Conservation (phyloP, 2,888 invertebrate genomes). For the Philhelius pedissequus region DNA sequence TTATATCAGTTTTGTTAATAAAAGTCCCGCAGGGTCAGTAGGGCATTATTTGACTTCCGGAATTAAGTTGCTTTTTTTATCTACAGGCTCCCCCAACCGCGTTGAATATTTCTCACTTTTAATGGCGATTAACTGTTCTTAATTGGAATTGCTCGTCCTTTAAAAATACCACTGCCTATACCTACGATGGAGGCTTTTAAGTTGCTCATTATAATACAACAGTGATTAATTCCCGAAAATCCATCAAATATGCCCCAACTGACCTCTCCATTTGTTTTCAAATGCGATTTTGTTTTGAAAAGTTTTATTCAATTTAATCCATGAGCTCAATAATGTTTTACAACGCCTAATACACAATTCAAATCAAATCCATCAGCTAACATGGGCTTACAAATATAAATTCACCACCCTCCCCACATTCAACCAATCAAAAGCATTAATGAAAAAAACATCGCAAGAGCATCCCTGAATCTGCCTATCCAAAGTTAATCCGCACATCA, state of each 20-base stretch:
- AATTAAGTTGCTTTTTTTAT: no score
- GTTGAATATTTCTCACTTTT: no score
- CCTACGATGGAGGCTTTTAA: no score
- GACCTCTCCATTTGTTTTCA: neutral
- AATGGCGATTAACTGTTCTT: no score
- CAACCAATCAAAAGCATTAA: slow-evolving; percentile 16
- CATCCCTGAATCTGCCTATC: neutral
- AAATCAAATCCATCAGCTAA: neutral
- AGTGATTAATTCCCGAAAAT: neutral
- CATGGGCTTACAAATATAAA: slow-evolving; percentile 4
- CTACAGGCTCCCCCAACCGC: no score
- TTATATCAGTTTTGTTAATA: no score
- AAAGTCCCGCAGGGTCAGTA: no score
- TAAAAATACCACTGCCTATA: no score
- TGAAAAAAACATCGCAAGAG: neutral
- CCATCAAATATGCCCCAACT: neutral
- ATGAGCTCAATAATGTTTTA: neutral
- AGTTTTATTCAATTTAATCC: neutral
- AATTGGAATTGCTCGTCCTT: no score
- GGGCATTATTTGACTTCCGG: no score
- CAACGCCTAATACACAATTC: slow-evolving; percentile 6
- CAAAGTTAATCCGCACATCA: neutral
- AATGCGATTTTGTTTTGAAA: neutral
- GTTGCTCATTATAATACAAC: no score
- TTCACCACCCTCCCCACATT: neutral